Conservation (phyloP, 2,888 invertebrate species). For the Melinaea marsaeus region DNA sequence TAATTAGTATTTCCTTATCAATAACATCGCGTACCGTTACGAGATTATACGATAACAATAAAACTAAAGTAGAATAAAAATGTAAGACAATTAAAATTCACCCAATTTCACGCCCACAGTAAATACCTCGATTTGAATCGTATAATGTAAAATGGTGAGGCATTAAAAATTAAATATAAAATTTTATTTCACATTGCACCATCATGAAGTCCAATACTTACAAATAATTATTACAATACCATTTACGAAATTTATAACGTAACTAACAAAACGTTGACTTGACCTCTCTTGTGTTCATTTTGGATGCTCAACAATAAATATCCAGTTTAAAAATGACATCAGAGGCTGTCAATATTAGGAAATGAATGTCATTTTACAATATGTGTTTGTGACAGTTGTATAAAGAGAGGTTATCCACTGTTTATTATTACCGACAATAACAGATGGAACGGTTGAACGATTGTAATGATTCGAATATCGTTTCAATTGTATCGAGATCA, state of each 20-base stretch:
- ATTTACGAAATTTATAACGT: slow-evolving; percentile 17
- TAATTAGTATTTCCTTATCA: slow-evolving; percentile 32
- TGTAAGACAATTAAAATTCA: slow-evolving; percentile 40
- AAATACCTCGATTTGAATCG: slow-evolving; percentile 34
- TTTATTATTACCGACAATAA: slow-evolving; percentile 41
- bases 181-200: slow-evolving; percentile 13
- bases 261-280: slow-evolving; percentile 25
- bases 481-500: slow-evolving; percentile 67
- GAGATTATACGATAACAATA: slow-evolving; percentile 38
- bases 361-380: slow-evolving; percentile 23
- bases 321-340: slow-evolving; percentile 3
- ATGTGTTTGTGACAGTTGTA: slow-evolving; percentile 30
- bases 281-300: slow-evolving; percentile 23
- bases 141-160: slow-evolving; percentile 14
- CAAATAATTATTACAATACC: slow-evolving; percentile 21
- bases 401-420: slow-evolving; percentile 23
- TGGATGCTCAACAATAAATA: slow-evolving; percentile 1
- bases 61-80: slow-evolving; percentile 38
- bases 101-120: slow-evolving; percentile 43
- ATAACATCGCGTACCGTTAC: slow-evolving; percentile 36
- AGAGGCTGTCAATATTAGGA: slow-evolving; percentile 31
- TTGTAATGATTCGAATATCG: slow-evolving; percentile 67
- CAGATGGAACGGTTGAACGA: slow-evolving; percentile 45
- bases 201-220: slow-evolving; percentile 12
- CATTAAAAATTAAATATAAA: slow-evolving; percentile 15